Evolutionary conservation across 2,113 vertebrate species (phyloP), one percentile per base, ranked within the genome.

Genomic region (Empidonax alnorum): DNA sequence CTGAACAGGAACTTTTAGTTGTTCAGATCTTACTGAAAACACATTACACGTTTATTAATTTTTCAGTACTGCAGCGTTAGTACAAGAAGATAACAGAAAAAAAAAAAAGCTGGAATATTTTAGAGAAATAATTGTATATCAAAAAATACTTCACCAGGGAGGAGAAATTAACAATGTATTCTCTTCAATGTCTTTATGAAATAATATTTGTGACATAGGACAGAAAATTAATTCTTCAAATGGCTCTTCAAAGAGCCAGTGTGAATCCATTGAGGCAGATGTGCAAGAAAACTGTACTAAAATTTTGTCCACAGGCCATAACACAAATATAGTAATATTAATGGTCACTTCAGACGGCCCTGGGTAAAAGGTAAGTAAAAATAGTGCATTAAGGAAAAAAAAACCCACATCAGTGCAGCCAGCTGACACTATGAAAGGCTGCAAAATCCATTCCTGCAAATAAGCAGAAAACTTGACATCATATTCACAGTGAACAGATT

Each of bases 201-300:
- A 87, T 24, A 33, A 44, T 6, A 39, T 18, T 4, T 66, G 37
- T 47, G 24, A 41, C n/a, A 91, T 56, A 56, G 41, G 50, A 73
- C 14, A 91, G 49, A 89, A 71, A 76, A 86, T 2, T 0, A 68
- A 55, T 81, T 73, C 30, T 61, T 72, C 3, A 4, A 67, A 83
- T 0, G 0, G 15, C 16, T 81, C 59, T 77, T 78, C 1, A 6
- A 41, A 42, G 50, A 80, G 37, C 25, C 37, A 62, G 37, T 6
- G 5, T 53, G 33, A 89, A 88, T 41, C 44, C 35, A 25, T 33
- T 27, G 59, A 80, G 19, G 30, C 23, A 68, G 15, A 63, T 18
- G 18, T 22, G 20, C 41, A 89, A 91, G 71, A 49, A 92, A 89
- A 12, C 31, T 63, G 17, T 23, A 47, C 35, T 66, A 73, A 56